A percentile compares a stretch with the other conserved stretches of the same genome.
Evolutionary conservation across 2,113 vertebrate species (phyloP).

Genomic region (Cisticola juncidis): DNA sequence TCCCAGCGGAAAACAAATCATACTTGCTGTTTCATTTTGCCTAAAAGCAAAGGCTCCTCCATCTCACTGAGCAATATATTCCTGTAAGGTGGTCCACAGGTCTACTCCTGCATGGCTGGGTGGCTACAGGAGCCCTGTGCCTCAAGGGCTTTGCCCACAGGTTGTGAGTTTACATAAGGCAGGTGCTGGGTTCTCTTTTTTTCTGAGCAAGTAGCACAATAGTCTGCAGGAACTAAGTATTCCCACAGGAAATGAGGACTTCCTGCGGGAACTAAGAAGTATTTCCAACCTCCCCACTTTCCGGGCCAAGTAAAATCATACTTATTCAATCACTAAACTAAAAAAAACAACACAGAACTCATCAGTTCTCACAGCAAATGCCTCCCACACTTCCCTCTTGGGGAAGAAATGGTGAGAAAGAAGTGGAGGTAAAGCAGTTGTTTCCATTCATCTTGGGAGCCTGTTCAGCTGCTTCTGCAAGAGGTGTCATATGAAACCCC

Average conservation of each 20-base stretch:
- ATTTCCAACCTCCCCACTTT: constrained; percentile 41
- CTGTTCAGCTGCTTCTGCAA: not conserved
- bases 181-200: constrained; percentile 30
- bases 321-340: not conserved
- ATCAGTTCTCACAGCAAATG: constrained; percentile 39
- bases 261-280: constrained; percentile 53
- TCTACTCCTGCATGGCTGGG: not conserved
- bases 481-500: not conserved
- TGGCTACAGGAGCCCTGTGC: not conserved
- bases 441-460: not conserved
- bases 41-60: not conserved
- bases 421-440: not conserved
- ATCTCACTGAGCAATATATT: not conserved
- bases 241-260: constrained; percentile 53
- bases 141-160: not conserved
- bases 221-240: constrained; percentile 38
- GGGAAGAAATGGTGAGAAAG: constrained; percentile 20
- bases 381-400: constrained; percentile 16
- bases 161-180: constrained; percentile 23
- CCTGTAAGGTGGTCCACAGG: not conserved
- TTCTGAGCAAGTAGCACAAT: constrained; percentile 31
- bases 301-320: constrained; percentile 32
- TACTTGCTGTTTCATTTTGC: not conserved
- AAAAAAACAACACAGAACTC: constrained; percentile 34
- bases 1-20: not conserved